Evolutionary conservation across 2,797 vertebrate genomes (phyloP), one percentile per base, ranked within the genome.

Genomic region (Notolepis coatsorum): DNA sequence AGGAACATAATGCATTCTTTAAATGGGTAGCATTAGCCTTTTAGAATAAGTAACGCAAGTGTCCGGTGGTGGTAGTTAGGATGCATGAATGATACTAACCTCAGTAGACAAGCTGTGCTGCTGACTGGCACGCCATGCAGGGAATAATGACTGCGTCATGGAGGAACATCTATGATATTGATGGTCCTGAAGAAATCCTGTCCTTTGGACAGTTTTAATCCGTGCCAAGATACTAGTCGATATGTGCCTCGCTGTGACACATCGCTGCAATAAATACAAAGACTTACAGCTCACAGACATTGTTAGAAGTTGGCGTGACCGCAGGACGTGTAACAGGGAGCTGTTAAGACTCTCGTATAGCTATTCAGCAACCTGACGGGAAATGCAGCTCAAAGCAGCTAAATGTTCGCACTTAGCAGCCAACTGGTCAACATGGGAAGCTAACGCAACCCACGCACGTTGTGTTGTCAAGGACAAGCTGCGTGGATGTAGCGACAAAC

Each of bases 201-300:
- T 21, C 17, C 8, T 27, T 1, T 30, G 25, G 1, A 33, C 15
- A 28, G 2, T 13, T 56, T 3, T n/a, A 13, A 27, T 20, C 0
- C 39, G 45, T 18, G 30, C n/a, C 12, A 47, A 24, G 15, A 15
- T 38, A n/a, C 12, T 25, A 0, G 60, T 3, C 0, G 45, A 31
- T 1, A 15, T 4, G 5, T 21, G 31, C 1, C 64, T 58, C 0
- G 43, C 49, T 12, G 71, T 18, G 57, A 75, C 78, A 61, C 81
- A 79, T 7, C 82, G 79, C 55, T 25, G 79, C 38, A 88, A 33
- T 1, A 84, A 10, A 28, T 27, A 23, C 68, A 84, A 3, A 0
- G 58, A 52, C 15, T 5, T 77, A 5, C 72, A n/a, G 46, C n/a
- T 23, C 0, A 37, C 7, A 2, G 75, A 82, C 88, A 90, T 91